These are phyloP conservation scores for Grammomys dolichurus DNA, from an alignment of 2,113 vertebrate genomes.

Conservation along the genomic window DNA sequence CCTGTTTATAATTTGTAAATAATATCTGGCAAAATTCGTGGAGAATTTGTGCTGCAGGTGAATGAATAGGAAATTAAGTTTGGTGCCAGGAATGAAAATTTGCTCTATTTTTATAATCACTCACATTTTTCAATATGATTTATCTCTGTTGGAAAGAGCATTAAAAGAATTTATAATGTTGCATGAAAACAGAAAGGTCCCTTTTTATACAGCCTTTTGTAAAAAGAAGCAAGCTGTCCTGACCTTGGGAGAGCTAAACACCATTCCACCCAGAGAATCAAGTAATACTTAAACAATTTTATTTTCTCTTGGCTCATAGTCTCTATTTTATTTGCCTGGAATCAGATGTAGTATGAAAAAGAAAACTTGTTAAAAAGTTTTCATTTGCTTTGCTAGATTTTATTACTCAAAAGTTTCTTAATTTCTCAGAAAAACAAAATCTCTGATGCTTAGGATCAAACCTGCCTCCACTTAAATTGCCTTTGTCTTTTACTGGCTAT, in stretches of 20 bases:
- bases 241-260: slow-evolving; percentile 39
- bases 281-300: slow-evolving; percentile 49
- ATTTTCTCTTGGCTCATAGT: slow-evolving; percentile 45
- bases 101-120: slow-evolving; percentile 26
- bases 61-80: slow-evolving; percentile 37
- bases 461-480: background rate
- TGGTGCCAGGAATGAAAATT: slow-evolving; percentile 37
- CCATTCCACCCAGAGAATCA: background rate
- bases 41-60: slow-evolving; percentile 56
- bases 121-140: slow-evolving; percentile 50
- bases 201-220: slow-evolving; percentile 36
- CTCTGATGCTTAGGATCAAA: background rate
- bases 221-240: background rate
- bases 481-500: background rate
- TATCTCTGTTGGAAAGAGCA: slow-evolving; percentile 50
- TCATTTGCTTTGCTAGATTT: slow-evolving; percentile 59
- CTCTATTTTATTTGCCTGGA: slow-evolving; percentile 38
- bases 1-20: slow-evolving; percentile 19
- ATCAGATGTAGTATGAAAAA: slow-evolving; percentile 48
- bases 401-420: slow-evolving; percentile 54
- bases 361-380: slow-evolving; percentile 57
- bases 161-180: slow-evolving; percentile 55
- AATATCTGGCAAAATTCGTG: background rate
- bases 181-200: slow-evolving; percentile 47
- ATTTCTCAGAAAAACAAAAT: slow-evolving; percentile 46